Conservation (phyloP, 1,140 invertebrate genomes). For the Mesaphorura yosii region DNA sequence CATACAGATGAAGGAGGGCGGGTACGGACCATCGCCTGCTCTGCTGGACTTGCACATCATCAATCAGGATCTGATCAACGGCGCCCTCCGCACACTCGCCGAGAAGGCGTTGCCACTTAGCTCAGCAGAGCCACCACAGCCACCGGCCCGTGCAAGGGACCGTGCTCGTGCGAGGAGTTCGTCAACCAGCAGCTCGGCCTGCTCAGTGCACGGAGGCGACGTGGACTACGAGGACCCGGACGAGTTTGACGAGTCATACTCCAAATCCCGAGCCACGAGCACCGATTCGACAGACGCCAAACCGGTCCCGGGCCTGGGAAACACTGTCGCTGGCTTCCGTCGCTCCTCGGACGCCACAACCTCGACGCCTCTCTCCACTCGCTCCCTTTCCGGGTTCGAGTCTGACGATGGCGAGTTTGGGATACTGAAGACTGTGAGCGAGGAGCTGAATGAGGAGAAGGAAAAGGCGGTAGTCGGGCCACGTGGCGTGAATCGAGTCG, state of each 20-base stretch:
- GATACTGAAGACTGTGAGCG: conserved; percentile 19
- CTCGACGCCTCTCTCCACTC: conserved; percentile 14
- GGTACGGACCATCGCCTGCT: conserved; percentile 64
- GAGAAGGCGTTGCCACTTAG: too few relatives aligned
- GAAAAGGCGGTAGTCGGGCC: background rate
- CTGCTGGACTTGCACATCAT: conserved; percentile 68
- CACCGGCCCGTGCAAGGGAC: conserved; percentile 38
- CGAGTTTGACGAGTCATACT: background rate
- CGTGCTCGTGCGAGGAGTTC: background rate
- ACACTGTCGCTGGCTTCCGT: conserved; percentile 7
- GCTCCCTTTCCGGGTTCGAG: conserved; percentile 20
- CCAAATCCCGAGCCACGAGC: background rate
- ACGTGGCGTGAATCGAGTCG: conserved; percentile 7
- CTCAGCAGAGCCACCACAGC: too few relatives aligned
- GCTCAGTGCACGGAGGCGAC: background rate
- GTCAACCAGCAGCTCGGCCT: background rate
- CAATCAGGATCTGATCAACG: too few relatives aligned
- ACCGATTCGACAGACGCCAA: background rate
- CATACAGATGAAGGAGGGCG: conserved; percentile 39
- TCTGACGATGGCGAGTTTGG: conserved; percentile 24
- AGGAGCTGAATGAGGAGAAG: conserved; percentile 11
- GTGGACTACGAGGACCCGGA: background rate
- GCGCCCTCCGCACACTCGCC: too few relatives aligned
- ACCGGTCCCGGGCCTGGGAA: background rate
- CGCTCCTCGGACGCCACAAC: conserved; percentile 20